Conservation (phyloP, 2,797 vertebrate genomes). For the Scolopax rusticola region DNA sequence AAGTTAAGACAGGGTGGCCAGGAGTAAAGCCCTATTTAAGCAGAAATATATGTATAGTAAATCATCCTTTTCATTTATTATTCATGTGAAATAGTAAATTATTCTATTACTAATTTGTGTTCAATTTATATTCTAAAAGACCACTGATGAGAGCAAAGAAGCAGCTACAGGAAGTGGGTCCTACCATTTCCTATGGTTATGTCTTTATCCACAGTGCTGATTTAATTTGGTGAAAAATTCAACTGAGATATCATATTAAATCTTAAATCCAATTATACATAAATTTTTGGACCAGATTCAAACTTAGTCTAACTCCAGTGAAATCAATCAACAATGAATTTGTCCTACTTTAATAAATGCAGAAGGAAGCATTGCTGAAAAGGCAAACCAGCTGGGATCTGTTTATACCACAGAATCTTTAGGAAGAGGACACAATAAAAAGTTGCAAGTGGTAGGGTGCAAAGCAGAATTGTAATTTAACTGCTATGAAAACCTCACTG, state of each 20-base stretch:
- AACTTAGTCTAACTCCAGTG: background rate
- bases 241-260: background rate
- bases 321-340: background rate
- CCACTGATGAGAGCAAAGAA: background rate
- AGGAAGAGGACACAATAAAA: background rate
- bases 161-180: constrained; percentile 33
- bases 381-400: background rate
- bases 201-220: background rate
- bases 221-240: background rate
- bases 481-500: background rate
- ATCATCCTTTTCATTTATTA: constrained; percentile 57
- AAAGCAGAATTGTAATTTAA: background rate
- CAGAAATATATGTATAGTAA: constrained; percentile 32
- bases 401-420: background rate
- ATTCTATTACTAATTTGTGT: constrained; percentile 52
- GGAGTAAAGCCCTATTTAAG: constrained; percentile 30
- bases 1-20: background rate
- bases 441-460: background rate
- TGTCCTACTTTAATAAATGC: background rate
- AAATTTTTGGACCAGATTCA: background rate
- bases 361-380: background rate
- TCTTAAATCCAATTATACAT: background rate
- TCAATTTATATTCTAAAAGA: constrained; percentile 54
- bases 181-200: constrained; percentile 13
- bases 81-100: constrained; percentile 57